phyloP scores from a whole-genome alignment of 2,797 vertebrate genomes.

The Clarias pachynema region DNA sequence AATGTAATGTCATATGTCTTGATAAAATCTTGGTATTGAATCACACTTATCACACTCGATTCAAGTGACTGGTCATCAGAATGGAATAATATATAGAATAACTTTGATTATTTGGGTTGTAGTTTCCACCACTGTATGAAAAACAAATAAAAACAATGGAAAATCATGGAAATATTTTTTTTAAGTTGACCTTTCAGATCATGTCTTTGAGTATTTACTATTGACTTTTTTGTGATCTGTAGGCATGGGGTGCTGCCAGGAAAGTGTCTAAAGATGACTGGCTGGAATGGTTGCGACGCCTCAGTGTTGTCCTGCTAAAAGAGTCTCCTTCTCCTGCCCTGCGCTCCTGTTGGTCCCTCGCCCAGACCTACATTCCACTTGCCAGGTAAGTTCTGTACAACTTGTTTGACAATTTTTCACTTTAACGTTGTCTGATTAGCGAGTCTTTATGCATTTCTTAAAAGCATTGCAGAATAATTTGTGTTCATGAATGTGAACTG shows the following conservation, averaged over 20 bases:
- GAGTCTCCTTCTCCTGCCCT: conserved; percentile 96
- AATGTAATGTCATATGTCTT: too few species aligned
- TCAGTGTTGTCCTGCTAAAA: conserved; percentile 95
- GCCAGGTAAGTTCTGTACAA: conserved; percentile 80
- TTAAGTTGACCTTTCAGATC: not conserved
- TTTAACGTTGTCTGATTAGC: not conserved
- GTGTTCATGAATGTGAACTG: not conserved
- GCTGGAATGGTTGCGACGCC: conserved; percentile 93
- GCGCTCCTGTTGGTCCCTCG: conserved; percentile 96
- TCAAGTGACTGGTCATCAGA: not conserved
- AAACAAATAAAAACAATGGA: not conserved
- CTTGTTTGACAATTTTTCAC: not conserved
- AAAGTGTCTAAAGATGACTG: conserved; percentile 99
- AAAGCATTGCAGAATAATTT: not conserved
- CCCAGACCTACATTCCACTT: conserved; percentile 97
- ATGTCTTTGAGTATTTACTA: not conserved
- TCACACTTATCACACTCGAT: too few species aligned
- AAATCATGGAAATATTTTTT: not conserved
- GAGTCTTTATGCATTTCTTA: not conserved
- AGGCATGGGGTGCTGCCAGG: conserved; percentile 98
- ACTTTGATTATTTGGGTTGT: not conserved
- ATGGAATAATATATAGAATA: not conserved
- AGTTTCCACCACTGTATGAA: not conserved
- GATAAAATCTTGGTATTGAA: too few species aligned
- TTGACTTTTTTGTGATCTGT: conserved; percentile 13